Evolutionary conservation across 2,888 invertebrate genomes (phyloP), one percentile per base, ranked within the genome.

Genomic region (Xylophagus ater): DNA sequence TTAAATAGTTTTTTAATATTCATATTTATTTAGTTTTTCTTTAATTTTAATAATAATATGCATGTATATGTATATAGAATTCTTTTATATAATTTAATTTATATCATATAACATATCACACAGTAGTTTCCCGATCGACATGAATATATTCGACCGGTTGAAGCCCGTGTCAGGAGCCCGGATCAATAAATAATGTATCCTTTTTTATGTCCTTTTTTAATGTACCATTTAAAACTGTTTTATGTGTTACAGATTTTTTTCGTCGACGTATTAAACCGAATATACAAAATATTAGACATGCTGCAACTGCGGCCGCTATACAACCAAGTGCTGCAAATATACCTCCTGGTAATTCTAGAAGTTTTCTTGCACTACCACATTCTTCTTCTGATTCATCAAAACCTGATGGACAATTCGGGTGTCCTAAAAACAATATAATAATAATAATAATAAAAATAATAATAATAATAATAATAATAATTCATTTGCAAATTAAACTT

Each of bases 121-220:
- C 88, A 57, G 88, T 88, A 63, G 88, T 88, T 71, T 88, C 88
- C 65, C 87, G 81, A 71, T 89, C 88, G 71, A 88, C 84, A 69
- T 87, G 86, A 62, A 88, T 88, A 68, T 83, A 88, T 66, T 88
- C 88, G 74, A 88, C 87, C 73, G 84, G 81, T 71, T 84, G 81
- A 63, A 78, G 77, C 68, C 83, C 83, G 58, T 86, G 87, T 88
- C 88, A 88, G 76, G 88, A 87, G 56, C 75, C 71, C 20, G 74
- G 70, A 50, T 65, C 65, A 23, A 64, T 59, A 49, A 58, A 65
- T 23, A 65, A 53, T 9, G 62, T 56, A 47, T 65, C 65, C 55
- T 65, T 65, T 54, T 65, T 63, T 46, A 60, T 60, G 63, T 81
- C 81, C 62, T 80, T 79, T 57, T 80, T 75, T 53, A 82, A 50